A percentile compares a stretch with the other conserved stretches of the same genome.
Conservation (phyloP, 2,797 vertebrate genomes). For the Pangasius mekongensis region DNA sequence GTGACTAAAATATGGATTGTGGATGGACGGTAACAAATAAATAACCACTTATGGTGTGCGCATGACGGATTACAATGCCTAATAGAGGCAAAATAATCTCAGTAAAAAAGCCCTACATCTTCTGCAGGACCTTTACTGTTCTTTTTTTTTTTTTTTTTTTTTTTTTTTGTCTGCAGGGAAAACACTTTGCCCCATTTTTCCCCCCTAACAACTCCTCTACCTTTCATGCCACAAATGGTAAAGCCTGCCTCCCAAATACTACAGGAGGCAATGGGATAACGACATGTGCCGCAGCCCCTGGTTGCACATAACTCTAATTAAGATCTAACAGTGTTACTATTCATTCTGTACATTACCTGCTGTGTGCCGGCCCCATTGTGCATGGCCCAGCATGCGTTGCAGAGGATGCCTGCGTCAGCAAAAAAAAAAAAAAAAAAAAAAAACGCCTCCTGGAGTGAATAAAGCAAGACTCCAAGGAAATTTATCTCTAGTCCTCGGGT, state of each 20-base stretch:
- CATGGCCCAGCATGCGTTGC: constrained; percentile 36
- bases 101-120: constrained; percentile 6
- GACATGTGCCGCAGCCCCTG: constrained; percentile 40
- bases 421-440: constrained; percentile 48
- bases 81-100: constrained; percentile 19
- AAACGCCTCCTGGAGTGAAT: constrained; percentile 52
- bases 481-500: constrained; percentile 53
- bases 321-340: constrained; percentile 56
- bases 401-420: constrained; percentile 51
- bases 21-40: not conserved
- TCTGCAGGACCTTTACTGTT: constrained; percentile 3
- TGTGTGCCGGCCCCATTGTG: constrained; percentile 43
- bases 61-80: constrained; percentile 17
- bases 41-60: constrained; percentile 5
- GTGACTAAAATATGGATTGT: not conserved
- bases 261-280: constrained; percentile 49
- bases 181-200: constrained; percentile 34
- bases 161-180: constrained; percentile 15
- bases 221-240: constrained; percentile 44
- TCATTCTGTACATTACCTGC: constrained; percentile 54
- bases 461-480: constrained; percentile 55
- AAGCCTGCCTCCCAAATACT: constrained; percentile 37
- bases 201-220: constrained; percentile 38
- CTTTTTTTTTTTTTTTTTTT: not conserved
- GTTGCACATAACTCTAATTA: constrained; percentile 61